Base-by-base conservation (phyloP, 2,797 vertebrate species). In the Rhinichthys osculus region DNA sequence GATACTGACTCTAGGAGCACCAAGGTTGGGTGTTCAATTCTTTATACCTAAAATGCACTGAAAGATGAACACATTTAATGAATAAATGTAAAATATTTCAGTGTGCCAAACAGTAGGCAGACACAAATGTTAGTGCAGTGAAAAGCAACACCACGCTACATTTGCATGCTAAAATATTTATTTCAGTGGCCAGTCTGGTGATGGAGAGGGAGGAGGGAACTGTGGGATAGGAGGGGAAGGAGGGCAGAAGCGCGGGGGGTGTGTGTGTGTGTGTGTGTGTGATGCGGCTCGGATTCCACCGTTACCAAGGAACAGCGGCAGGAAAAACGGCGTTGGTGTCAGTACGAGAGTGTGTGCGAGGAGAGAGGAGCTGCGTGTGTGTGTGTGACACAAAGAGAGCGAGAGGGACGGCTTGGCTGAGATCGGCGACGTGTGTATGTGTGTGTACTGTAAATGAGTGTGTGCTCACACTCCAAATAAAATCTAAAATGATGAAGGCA, bases 231-330 rank as follows among this genome's bases (percentile, higher is more conserved):
- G 88, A 67, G 74, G 81, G 40, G 40, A 64, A 62, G 74, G 44
- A 70, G 85, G 77, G 70, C 74, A 80, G 50, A 33, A 23, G 16
- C 30, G 5, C 19, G 16, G 59, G 79, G 91, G 0, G 47, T 13
- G 83, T 88, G 83, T 87, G 78, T 57, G 83, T 91, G 92, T 44
- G 42, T 44, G 42, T 44, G 42, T 11, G 47, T 52, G 83, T 90
- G 92, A 92, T 91, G 92, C 92, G 77, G 90, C 90, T 91, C 82
- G 4, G 40, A 85, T 90, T 90, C 91, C 88, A 80, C 92, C 89
- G 94, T 96, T 95, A 94, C 95, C 93, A 94, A 90, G 94, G 86
- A 93, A 94, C 93, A 47, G 90, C 76, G 88, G 88, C 87, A 85
- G 86, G 88, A 87, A 89, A 62, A 80, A 54, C 35, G 64, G 89